phyloP scores from a whole-genome alignment of 2,797 vertebrate species.

The Macrochelys suwanniensis region DNA sequence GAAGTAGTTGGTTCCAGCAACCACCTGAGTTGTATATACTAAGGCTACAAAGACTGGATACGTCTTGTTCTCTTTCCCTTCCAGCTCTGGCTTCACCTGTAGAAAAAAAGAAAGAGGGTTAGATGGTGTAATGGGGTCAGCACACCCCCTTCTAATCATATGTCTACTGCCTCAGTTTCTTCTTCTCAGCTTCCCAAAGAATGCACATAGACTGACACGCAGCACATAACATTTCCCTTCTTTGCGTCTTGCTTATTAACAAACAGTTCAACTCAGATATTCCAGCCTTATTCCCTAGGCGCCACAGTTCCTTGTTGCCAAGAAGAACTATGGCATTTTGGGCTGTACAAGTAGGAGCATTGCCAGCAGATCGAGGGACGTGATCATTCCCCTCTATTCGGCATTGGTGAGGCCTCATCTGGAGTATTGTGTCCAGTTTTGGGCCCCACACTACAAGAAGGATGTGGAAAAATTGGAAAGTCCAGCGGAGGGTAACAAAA shows the following conservation, averaged over 20 bases:
- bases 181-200: not conserved
- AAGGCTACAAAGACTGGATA: not conserved
- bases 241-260: not conserved
- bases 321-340: no score
- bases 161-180: not conserved
- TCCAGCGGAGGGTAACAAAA: no score
- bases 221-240: not conserved
- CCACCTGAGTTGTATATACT: constrained; percentile 35
- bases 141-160: not conserved
- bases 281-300: not conserved
- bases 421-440: no score
- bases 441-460: no score
- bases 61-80: not conserved
- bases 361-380: no score
- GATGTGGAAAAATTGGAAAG: no score
- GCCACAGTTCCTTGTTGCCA: not conserved
- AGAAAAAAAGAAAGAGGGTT: not conserved
- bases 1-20: constrained; percentile 40
- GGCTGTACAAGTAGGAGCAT: no score
- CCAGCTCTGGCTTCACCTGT: not conserved
- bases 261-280: not conserved
- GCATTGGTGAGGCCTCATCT: no score
- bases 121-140: not conserved
- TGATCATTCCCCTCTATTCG: no score
- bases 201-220: not conserved